Conservation (phyloP, 2,888 invertebrate genomes). For the Carcina quercana region DNA sequence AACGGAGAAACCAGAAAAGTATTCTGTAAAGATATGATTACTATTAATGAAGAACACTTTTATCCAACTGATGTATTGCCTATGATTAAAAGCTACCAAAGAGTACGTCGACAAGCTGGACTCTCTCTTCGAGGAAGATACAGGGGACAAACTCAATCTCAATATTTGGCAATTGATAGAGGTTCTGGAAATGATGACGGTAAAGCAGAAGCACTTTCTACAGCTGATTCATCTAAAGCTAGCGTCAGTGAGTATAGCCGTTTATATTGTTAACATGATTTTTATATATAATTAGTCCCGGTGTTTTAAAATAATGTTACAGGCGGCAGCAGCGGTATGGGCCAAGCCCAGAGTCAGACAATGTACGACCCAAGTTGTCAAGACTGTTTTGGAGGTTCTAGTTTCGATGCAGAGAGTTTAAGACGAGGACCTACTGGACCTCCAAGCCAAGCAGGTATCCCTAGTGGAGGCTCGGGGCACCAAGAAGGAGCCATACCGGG, state of each 20-base stretch:
- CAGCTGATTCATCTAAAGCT: conserved; percentile 80
- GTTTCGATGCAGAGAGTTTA: conserved; percentile 35
- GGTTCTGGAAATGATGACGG: conserved; percentile 78
- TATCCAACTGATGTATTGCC: conserved; percentile 1
- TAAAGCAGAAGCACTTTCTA: conserved; percentile 88
- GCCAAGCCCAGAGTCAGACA: conserved; percentile 91
- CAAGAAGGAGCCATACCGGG: conserved; percentile 6
- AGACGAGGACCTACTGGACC: background rate
- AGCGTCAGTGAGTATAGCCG: conserved; percentile 79
- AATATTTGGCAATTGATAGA: conserved; percentile 78
- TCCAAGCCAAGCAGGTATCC: conserved; percentile 1
- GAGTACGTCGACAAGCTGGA: conserved; percentile 37
- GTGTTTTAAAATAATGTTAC: conserved; percentile 21
- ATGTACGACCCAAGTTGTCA: conserved; percentile 79
- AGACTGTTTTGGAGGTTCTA: conserved; percentile 70
- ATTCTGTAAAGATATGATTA: conserved; percentile 28
- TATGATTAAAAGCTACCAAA: conserved; percentile 14
- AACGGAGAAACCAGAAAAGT: conserved; percentile 17
- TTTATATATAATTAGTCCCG: background rate
- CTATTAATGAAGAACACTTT: conserved; percentile 13
- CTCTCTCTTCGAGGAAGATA: conserved; percentile 56
- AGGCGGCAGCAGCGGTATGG: conserved; percentile 90
- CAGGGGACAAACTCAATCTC: conserved; percentile 88
- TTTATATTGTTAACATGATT: background rate
- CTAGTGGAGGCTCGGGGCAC: conserved; percentile 7